Percentiles rank a stretch among this genome's conserved stretches.
phyloP scores from a whole-genome alignment of 2,888 invertebrate species.

The Drosophila lutescens region DNA sequence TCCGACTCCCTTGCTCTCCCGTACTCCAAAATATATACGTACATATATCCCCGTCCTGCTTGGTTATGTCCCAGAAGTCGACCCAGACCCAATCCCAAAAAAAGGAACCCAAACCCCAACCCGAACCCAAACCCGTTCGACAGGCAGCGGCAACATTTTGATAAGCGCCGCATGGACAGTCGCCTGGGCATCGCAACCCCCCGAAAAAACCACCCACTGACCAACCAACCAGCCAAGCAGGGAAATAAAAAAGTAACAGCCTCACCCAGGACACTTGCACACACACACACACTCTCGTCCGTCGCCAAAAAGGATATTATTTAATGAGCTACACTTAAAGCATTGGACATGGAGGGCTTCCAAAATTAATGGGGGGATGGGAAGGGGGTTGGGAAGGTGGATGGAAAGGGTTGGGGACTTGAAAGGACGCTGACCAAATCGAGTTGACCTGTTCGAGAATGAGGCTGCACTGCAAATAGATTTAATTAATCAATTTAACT shows the following conservation, averaged over 20 bases:
- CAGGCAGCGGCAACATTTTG: conserved; percentile 76
- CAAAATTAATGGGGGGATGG: background rate
- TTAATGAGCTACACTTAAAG: conserved; percentile 83
- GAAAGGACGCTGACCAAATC: conserved; percentile 68
- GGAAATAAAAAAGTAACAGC: conserved; percentile 46
- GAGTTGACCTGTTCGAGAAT: conserved; percentile 77
- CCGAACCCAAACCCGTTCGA: conserved; percentile 63
- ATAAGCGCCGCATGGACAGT: conserved; percentile 61
- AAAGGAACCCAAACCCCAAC: conserved; percentile 32
- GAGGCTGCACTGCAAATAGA: conserved; percentile 13
- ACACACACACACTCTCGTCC: conserved; percentile 23
- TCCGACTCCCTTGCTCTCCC: conserved; percentile 1
- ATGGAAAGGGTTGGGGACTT: background rate
- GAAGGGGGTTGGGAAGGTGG: background rate
- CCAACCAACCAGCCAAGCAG: conserved; percentile 9
- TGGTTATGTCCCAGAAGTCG: conserved; percentile 46
- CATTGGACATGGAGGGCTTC: conserved; percentile 56
- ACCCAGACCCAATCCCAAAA: conserved; percentile 17
- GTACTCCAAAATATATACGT: background rate
- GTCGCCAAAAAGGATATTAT: conserved; percentile 79
- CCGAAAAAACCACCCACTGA: conserved; percentile 1
- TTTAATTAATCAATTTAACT: conserved; percentile 1
- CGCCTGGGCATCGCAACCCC: conserved; percentile 11
- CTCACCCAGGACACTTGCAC: conserved; percentile 21
- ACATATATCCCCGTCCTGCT: background rate